Evolutionary conservation across 1,140 invertebrate species (phyloP).

Genomic region (Brachionus asplanchnoidis): DNA sequence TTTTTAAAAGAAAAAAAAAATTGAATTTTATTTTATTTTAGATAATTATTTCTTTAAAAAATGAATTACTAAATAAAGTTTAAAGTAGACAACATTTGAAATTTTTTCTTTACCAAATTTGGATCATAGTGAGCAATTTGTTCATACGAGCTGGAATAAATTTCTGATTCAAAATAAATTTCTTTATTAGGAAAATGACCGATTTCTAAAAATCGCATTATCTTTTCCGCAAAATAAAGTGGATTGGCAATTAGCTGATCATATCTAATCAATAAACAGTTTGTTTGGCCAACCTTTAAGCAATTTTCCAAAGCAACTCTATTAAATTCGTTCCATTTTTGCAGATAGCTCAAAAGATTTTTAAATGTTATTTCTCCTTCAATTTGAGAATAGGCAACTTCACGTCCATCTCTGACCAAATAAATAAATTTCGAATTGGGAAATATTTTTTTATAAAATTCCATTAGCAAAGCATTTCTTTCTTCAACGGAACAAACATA

Average conservation of each 20-base stretch:
- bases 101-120: not conserved
- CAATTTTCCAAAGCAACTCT: not conserved
- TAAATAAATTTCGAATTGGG: slow-evolving; percentile 10
- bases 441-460: not conserved
- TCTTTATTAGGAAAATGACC: not conserved
- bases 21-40: not conserved
- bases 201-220: not conserved
- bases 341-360: not conserved
- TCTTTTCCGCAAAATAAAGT: not conserved
- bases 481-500: not conserved
- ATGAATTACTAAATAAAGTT: not conserved
- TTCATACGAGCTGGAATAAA: not conserved
- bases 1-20: not conserved
- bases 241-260: not conserved
- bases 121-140: not conserved
- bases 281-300: not conserved
- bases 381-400: not conserved
- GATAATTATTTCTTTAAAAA: not conserved
- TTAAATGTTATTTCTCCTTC: not conserved
- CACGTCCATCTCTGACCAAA: not conserved
- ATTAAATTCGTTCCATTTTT: not conserved
- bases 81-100: not conserved
- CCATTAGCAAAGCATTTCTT: not conserved
- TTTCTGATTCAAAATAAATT: not conserved
- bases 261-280: not conserved